These are phyloP conservation scores for Mormyrus proboscirostris DNA, from an alignment of 2,797 vertebrate genomes.

Conservation along the genomic window DNA sequence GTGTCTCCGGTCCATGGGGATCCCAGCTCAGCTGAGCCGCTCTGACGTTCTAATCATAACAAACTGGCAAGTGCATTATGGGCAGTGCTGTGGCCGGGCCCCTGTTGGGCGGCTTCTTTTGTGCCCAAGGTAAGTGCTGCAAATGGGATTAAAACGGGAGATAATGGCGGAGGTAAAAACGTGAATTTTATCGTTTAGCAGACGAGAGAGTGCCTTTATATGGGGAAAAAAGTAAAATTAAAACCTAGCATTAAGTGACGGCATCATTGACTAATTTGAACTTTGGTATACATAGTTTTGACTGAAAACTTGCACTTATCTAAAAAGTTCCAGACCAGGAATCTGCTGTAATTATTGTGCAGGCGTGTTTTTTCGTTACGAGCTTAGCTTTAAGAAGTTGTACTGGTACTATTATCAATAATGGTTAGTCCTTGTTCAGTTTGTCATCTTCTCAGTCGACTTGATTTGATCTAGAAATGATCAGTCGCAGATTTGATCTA, in stretches of 20 bases:
- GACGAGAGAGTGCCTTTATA: constrained; percentile 19
- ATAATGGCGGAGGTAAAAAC: constrained; percentile 49
- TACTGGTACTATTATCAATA: background rate
- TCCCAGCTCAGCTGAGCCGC: constrained; percentile 38
- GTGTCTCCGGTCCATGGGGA: constrained; percentile 49
- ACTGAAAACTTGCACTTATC: constrained; percentile 7
- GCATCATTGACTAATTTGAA: constrained; percentile 29
- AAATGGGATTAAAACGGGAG: constrained; percentile 53
- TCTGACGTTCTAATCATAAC: constrained; percentile 62
- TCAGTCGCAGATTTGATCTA: background rate
- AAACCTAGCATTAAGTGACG: constrained; percentile 32
- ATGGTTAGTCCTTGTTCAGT: background rate
- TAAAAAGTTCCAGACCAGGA: background rate
- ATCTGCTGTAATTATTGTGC: background rate
- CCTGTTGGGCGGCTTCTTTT: constrained; percentile 53
- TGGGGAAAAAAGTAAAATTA: constrained; percentile 20
- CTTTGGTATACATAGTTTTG: constrained; percentile 7
- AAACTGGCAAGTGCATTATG: constrained; percentile 52
- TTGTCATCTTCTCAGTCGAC: background rate
- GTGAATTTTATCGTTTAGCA: constrained; percentile 22
- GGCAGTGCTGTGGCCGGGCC: constrained; percentile 51
- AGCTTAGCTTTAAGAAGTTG: background rate
- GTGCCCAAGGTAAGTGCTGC: constrained; percentile 47
- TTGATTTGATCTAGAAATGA: background rate
- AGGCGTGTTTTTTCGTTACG: background rate